Evolutionary conservation across 2,797 vertebrate genomes (phyloP).

Genomic region (Limosa lapponica): DNA sequence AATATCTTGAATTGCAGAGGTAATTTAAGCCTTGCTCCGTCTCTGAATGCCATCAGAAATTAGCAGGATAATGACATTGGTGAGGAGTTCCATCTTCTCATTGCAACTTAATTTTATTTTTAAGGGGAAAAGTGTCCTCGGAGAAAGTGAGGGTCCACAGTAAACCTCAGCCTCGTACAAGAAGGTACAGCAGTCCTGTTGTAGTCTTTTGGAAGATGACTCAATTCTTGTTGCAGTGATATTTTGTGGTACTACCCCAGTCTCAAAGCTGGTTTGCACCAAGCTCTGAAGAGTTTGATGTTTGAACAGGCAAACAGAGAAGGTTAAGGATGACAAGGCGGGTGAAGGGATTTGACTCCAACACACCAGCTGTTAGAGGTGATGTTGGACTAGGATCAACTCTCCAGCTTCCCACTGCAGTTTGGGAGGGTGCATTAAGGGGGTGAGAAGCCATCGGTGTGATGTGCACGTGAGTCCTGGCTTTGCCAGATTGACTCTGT

Average conservation of each 20-base stretch:
- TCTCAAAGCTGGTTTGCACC: neutral
- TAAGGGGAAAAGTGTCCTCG: neutral
- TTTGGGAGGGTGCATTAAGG: neutral
- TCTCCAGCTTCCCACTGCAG: fast-evolving
- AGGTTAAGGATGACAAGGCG: neutral
- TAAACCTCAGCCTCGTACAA: neutral
- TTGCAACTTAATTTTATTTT: neutral
- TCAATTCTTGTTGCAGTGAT: neutral
- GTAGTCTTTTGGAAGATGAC: neutral
- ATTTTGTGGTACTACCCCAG: neutral
- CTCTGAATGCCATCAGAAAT: neutral
- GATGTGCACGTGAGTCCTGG: fast-evolving
- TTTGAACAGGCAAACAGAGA: neutral
- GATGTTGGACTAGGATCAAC: neutral
- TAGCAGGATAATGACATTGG: neutral
- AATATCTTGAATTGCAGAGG: neutral
- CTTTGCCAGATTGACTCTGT: fast-evolving
- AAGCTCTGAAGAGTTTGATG: neutral
- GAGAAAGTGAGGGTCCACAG: neutral
- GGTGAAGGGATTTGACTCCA: neutral
- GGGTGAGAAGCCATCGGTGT: fast-evolving
- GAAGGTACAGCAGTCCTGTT: neutral
- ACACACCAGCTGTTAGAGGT: neutral
- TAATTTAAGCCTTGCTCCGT: neutral
- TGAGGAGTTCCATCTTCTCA: neutral